Conservation (phyloP, 92 coral and sea anemone species). For the Chrysogorgia sp. region DNA sequence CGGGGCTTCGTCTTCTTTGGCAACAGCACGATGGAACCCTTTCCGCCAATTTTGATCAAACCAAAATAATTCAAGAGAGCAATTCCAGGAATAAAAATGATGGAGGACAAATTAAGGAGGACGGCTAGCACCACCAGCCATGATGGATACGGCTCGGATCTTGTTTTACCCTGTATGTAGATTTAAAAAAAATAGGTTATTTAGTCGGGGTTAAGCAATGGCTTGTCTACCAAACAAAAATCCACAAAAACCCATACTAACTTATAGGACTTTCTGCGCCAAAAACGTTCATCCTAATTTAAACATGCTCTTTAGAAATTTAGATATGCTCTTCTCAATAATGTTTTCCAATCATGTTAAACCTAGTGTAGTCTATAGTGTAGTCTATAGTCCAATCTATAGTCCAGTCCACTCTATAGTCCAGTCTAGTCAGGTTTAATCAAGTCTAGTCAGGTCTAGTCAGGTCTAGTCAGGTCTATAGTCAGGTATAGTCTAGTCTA, state of each 20-base stretch:
- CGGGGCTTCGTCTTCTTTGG: constrained; percentile 55
- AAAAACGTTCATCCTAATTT: not conserved
- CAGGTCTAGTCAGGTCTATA: too few relatives aligned
- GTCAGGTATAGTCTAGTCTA: too few relatives aligned
- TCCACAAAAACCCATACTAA: not conserved
- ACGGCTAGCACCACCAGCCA: constrained; percentile 89
- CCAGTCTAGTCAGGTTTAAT: too few relatives aligned
- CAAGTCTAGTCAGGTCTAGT: too few relatives aligned
- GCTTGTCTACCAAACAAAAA: not conserved
- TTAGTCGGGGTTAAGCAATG: not conserved
- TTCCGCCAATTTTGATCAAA: constrained; percentile 58
- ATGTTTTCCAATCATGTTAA: too few relatives aligned
- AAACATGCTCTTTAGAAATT: too few relatives aligned
- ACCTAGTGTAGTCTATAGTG: too few relatives aligned
- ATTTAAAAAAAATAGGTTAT: not conserved
- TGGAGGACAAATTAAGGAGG: constrained; percentile 75
- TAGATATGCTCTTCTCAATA: too few relatives aligned
- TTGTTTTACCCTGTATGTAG: constrained; percentile 60
- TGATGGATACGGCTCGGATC: constrained; percentile 69
- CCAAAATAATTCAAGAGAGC: constrained; percentile 86
- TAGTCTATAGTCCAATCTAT: too few relatives aligned
- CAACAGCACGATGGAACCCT: constrained; percentile 75
- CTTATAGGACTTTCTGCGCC: not conserved
- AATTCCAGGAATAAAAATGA: constrained; percentile 88
- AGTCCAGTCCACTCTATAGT: too few relatives aligned